Base-by-base conservation (phyloP, 2,888 invertebrate genomes). In the Sinhomidia bicolor region DNA sequence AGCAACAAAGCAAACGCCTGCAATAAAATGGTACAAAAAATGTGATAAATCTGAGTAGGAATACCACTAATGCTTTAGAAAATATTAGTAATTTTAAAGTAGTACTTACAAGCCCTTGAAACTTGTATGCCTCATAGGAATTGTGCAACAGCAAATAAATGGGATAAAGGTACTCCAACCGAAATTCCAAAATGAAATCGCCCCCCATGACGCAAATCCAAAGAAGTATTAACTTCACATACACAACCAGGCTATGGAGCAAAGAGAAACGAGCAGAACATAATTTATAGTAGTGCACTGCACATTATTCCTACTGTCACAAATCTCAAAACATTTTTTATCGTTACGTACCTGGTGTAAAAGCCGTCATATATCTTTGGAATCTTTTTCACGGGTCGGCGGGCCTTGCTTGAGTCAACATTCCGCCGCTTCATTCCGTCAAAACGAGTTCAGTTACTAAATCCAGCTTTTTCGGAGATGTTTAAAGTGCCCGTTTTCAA, bases 151-250 rank as follows among this genome's bases (percentile, higher is more conserved):
- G 90, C 81, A 92, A 90, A 89, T 92, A 92, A 91, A 92, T 92
- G 60, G 92, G 92, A 82, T 92, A 92, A 17, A 92, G 91, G 81
- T 92, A 92, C 85, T 92, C 92, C 81, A 92, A 89, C 82, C 92
- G 91, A 90, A 92, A 92, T 85, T 92, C 92, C 71, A 92, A 89
- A 83, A 92, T 88, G 74, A 91, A 92, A 89, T 92, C 92, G 85
- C 92, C 92, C 44, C 92, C 92, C 92, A 92, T 92, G 89, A 92
- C 92, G 91, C 91, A 91, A 89, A 92, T 91, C 92, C 92, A 92
- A 84, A 92, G 90, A 81, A 92, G 90, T 79, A 92, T 88, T 17
- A 92, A 90, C 84, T 92, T 92, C 82, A 92, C 91, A 87, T 92
- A 92, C 29, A 92, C 92, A 79, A 92, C 91, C 85, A 92, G 89